Evolutionary conservation across 2,888 invertebrate species (phyloP).

Genomic region (Drosophila conformis): DNA sequence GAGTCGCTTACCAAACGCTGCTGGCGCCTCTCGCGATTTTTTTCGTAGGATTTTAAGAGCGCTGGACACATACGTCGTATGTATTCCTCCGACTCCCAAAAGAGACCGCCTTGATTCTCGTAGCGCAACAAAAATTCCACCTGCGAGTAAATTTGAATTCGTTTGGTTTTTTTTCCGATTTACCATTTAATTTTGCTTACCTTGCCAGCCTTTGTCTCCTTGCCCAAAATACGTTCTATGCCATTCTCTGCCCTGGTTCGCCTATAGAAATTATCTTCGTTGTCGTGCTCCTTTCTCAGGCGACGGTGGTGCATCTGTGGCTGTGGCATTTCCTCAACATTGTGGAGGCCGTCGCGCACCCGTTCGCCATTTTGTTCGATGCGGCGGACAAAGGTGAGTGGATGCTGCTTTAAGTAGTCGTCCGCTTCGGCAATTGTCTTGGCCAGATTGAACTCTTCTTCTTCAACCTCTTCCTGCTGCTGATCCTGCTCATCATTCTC

Average conservation of each 20-base stretch:
- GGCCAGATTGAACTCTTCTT: conserved; percentile 74
- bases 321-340: conserved; percentile 61
- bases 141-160: conserved; percentile 33
- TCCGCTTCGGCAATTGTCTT: conserved; percentile 76
- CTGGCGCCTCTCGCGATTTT: conserved; percentile 75
- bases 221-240: conserved; percentile 77
- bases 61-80: conserved; percentile 74
- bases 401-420: conserved; percentile 75
- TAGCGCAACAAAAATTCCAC: conserved; percentile 79
- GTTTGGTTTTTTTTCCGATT: background rate
- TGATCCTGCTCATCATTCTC: conserved; percentile 37
- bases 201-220: conserved; percentile 78
- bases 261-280: conserved; percentile 71
- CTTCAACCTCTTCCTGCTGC: conserved; percentile 61
- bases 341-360: conserved; percentile 59
- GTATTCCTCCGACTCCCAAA: conserved; percentile 79
- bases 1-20: conserved; percentile 71
- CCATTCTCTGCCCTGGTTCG: conserved; percentile 78
- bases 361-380: conserved; percentile 60
- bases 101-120: conserved; percentile 72
- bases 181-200: conserved; percentile 30
- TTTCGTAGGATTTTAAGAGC: conserved; percentile 76
- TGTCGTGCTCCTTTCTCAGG: conserved; percentile 18
- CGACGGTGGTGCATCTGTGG: conserved; percentile 22
- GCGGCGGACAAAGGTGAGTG: conserved; percentile 77